Percentiles rank a stretch among this genome's conserved stretches.
These are phyloP conservation scores for Octomys mimax DNA, from an alignment of 2,797 vertebrate genomes.

Conservation along the genomic window DNA sequence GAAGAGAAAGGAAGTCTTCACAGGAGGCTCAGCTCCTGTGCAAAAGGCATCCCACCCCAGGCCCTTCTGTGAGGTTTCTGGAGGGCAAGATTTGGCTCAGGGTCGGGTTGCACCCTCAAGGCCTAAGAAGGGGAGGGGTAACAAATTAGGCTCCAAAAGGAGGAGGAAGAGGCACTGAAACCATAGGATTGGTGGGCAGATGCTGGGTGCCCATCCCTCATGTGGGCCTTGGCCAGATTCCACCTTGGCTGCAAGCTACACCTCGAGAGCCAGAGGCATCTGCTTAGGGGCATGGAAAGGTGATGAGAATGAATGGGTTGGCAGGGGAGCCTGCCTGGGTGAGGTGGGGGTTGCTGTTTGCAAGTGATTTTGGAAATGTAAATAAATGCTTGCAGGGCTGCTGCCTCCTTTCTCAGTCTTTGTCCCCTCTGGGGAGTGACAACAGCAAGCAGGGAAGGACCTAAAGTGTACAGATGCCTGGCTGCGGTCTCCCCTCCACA, in stretches of 20 bases:
- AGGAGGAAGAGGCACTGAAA: neutral
- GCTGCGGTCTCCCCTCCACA: neutral
- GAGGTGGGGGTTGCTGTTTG: no score
- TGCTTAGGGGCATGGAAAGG: neutral
- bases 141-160: neutral
- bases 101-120: neutral
- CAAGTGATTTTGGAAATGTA: neutral
- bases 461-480: no score
- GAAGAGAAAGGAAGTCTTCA: neutral
- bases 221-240: neutral
- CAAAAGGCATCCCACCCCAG: rapidly evolving
- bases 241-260: neutral
- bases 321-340: neutral
- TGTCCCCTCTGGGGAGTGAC: neutral
- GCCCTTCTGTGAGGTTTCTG: neutral
- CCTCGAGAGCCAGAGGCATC: neutral
- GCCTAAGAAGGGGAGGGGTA: neutral
- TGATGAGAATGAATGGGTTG: no score
- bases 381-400: conserved; percentile 30
- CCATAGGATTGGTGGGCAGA: neutral
- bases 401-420: neutral
- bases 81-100: neutral
- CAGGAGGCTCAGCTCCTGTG: neutral
- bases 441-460: neutral
- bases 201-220: neutral